Evolutionary conservation across 2,113 vertebrate genomes (phyloP), one percentile per base, ranked within the genome.

Genomic region (Pelodiscus sinensis): DNA sequence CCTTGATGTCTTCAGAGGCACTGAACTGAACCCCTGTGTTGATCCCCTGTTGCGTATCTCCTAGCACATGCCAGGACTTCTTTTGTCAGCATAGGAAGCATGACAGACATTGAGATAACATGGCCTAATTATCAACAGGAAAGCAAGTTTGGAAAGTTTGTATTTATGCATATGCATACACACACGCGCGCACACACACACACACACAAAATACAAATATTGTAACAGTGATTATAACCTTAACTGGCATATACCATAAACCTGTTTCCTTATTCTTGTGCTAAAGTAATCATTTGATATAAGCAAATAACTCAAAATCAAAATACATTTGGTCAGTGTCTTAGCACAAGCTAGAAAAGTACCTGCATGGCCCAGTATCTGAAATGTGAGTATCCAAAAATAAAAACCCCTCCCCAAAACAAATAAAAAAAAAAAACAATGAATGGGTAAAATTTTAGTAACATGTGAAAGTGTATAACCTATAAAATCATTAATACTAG

Each of bases 131-230:
- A 96, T 57, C 87, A 77, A 27, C 3, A 65, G 50, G 60, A 88
- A 75, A 80, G 35, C 86, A 96, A 94, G 93, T 96, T 97, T 94
- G 95, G 93, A 93, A 96, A 94, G 92, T 94, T 81, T 60, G 58
- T 60, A 27, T 58, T 5, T 12, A 25, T 58, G 24, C 21, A 24
- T 58, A 24, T 25, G 12, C 25, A 12, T 52, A 52, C 52, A 52
- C 8, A 52, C 8, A 52, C 52, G 8, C 52, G 8, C 52, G 12
- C 52, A 52, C 52, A 8, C 52, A 8, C 52, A 52, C 52, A 52
- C 52, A 52, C 52, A n/a, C n/a, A n/a, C n/a, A n/a, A 65, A 65
- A 8, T 15, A 65, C 62, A 65, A 65, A 65, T 65, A 31, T 35
- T 68, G 4, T 68, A n/a, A 68, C 16, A 19, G 16, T 16, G 8